Percentiles rank a stretch among this genome's conserved stretches.
Evolutionary conservation across 2,888 invertebrate genomes (phyloP).

Genomic region (Drymonia ruficornis): DNA sequence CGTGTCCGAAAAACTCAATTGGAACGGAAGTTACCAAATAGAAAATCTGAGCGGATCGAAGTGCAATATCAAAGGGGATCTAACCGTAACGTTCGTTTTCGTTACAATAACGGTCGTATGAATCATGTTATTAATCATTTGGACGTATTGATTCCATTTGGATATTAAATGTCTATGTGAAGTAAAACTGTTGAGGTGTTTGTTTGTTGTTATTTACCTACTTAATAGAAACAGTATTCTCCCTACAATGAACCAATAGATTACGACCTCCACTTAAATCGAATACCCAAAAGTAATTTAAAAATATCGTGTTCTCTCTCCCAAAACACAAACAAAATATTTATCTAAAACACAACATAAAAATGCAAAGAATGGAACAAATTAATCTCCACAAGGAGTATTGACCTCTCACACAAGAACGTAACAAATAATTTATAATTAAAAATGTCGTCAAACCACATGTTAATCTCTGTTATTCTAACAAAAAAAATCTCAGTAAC

Average conservation of each 20-base stretch:
- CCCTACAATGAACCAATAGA: too few species aligned
- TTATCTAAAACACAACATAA: constrained; percentile 17
- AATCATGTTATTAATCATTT: constrained; percentile 41
- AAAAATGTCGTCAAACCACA: constrained; percentile 40
- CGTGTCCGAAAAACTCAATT: constrained; percentile 24
- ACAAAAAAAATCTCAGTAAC: constrained; percentile 27
- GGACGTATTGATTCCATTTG: too few species aligned
- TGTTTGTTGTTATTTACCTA: too few species aligned
- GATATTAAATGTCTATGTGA: too few species aligned
- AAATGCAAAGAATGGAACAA: constrained; percentile 27
- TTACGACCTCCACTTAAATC: too few species aligned
- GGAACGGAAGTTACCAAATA: constrained; percentile 40
- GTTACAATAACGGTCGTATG: constrained; percentile 45
- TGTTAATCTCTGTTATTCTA: constrained; percentile 29
- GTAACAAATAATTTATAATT: constrained; percentile 27
- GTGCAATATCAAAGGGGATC: constrained; percentile 26
- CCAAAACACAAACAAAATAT: background rate
- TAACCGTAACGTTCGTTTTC: constrained; percentile 36
- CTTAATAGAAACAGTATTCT: too few species aligned
- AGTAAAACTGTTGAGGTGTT: too few species aligned
- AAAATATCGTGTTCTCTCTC: background rate
- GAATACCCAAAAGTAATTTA: background rate
- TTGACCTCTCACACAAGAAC: constrained; percentile 23
- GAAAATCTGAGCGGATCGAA: constrained; percentile 36
- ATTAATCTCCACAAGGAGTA: constrained; percentile 25